Evolutionary conservation across 2,113 vertebrate species (phyloP).

Genomic region (Scomber japonicus): DNA sequence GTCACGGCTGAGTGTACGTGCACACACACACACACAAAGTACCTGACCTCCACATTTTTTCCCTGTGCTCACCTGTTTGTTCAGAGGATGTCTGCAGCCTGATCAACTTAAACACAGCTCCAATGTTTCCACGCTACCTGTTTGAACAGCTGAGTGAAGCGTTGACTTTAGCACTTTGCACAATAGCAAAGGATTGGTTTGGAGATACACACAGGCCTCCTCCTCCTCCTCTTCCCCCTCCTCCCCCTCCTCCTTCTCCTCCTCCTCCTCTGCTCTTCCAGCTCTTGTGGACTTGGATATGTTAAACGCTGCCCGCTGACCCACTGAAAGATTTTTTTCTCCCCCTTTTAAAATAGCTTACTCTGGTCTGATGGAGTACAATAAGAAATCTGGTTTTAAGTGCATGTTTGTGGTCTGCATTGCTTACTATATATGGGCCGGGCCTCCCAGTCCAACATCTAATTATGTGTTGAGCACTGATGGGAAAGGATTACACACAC

Average conservation of each 20-base stretch:
- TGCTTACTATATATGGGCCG: constrained; percentile 81
- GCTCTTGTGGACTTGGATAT: constrained; percentile 59
- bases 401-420: constrained; percentile 78
- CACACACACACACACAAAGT: constrained; percentile 48
- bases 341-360: constrained; percentile 51
- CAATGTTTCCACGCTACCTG: constrained; percentile 74
- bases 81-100: constrained; percentile 78
- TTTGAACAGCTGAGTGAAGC: constrained; percentile 85
- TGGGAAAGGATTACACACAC: constrained; percentile 73
- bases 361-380: constrained; percentile 70
- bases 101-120: constrained; percentile 75
- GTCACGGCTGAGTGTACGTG: constrained; percentile 54
- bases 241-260: constrained; percentile 26
- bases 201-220: constrained; percentile 41
- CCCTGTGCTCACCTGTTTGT: constrained; percentile 79
- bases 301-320: constrained; percentile 44
- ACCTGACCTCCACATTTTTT: constrained; percentile 53
- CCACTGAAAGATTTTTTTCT: constrained; percentile 37
- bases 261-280: constrained; percentile 22
- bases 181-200: constrained; percentile 67
- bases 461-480: constrained; percentile 81
- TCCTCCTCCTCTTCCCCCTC: constrained; percentile 19
- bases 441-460: constrained; percentile 76
- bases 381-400: constrained; percentile 77
- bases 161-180: constrained; percentile 78